These are phyloP conservation scores for Myotis planiceps DNA, from an alignment of 2,797 vertebrate genomes.

Conservation along the genomic window DNA sequence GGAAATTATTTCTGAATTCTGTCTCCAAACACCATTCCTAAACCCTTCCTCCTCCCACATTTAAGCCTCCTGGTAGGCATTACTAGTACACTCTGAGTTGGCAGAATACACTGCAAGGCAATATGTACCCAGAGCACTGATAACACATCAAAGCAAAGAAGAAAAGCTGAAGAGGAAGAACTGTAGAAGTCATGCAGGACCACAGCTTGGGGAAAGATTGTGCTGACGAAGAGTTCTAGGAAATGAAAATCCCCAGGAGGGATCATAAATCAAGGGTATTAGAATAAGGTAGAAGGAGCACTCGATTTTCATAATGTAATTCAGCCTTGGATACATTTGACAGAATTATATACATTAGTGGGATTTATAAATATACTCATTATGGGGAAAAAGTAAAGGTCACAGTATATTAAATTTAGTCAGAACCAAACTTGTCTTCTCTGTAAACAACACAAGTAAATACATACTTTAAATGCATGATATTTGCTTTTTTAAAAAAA, in stretches of 20 bases:
- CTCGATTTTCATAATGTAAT: slow-evolving; percentile 38
- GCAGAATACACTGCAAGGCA: not conserved
- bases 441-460: slow-evolving; percentile 55
- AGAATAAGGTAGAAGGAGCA: not conserved
- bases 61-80: not conserved
- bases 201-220: not conserved
- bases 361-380: slow-evolving; percentile 46
- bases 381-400: slow-evolving; percentile 43
- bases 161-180: not conserved
- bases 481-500: slow-evolving; percentile 4
- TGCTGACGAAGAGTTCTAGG: not conserved
- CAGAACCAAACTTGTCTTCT: slow-evolving; percentile 41
- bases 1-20: not conserved
- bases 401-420: slow-evolving; percentile 46
- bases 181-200: not conserved
- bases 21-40: not conserved
- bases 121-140: not conserved
- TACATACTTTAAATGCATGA: not conserved
- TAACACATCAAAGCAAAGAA: not conserved
- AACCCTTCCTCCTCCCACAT: not conserved
- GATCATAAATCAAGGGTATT: not conserved
- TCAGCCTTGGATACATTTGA: not conserved
- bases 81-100: not conserved
- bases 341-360: slow-evolving; percentile 10
- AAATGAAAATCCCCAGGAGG: not conserved